Conservation (phyloP, 2,113 vertebrate genomes). For the Megaleporinus macrocephalus region DNA sequence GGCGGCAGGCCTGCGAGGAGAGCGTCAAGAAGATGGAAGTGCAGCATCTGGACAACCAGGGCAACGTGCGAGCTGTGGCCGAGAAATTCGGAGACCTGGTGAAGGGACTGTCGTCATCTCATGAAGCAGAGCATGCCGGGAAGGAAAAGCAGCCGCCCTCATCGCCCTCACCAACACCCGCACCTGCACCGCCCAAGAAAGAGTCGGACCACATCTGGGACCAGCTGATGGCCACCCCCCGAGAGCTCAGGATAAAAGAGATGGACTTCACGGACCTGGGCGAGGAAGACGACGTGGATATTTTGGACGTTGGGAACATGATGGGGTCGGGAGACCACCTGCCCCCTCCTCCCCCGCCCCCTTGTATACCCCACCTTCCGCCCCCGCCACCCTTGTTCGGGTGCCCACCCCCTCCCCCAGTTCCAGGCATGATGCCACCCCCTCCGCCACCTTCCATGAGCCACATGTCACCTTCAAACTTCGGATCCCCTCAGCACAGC, state of each 20-base stretch:
- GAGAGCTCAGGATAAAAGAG: conserved; percentile 95
- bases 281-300: conserved; percentile 92
- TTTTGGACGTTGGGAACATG: conserved; percentile 83
- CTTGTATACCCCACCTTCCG: conserved; percentile 78
- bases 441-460: conserved; percentile 77
- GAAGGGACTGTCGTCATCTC: conserved; percentile 75
- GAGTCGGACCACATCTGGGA: conserved; percentile 99
- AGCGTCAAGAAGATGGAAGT: conserved; percentile 84
- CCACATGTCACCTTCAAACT: conserved; percentile 61
- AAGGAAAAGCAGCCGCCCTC: conserved; percentile 66
- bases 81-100: conserved; percentile 90
- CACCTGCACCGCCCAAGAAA: conserved; percentile 71
- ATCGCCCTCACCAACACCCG: conserved; percentile 15
- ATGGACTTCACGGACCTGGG: conserved; percentile 97
- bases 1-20: conserved; percentile 85
- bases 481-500: conserved; percentile 84
- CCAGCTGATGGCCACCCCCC: conserved; percentile 92
- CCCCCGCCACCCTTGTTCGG: conserved; percentile 83
- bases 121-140: conserved; percentile 78
- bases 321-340: conserved; percentile 80
- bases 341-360: conserved; percentile 80
- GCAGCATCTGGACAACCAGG: conserved; percentile 88
- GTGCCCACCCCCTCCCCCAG: conserved; percentile 79
- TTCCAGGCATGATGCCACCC: conserved; percentile 78
- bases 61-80: conserved; percentile 87